Evolutionary conservation across 2,113 vertebrate species (phyloP).

Genomic region (Nannobrachium achirus): DNA sequence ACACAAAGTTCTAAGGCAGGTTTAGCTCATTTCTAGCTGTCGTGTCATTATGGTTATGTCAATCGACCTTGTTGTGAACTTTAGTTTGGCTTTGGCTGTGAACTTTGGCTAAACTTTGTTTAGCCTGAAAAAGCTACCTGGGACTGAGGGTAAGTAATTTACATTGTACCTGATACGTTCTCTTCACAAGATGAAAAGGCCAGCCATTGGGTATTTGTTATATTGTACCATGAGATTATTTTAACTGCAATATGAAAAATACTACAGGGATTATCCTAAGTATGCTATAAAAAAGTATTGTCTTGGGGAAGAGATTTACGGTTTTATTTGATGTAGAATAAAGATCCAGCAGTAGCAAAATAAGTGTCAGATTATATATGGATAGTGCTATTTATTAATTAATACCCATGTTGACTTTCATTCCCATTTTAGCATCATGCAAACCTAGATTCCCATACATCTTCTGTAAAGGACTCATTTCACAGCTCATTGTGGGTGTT

Average conservation of each 20-base stretch:
- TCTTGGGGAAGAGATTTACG: conserved; percentile 44
- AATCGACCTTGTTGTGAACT: conserved; percentile 15
- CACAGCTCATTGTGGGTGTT: neutral
- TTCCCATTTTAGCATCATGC: conserved; percentile 6
- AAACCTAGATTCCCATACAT: neutral
- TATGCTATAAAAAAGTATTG: conserved; percentile 35
- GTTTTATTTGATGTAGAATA: conserved; percentile 36
- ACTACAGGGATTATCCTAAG: conserved; percentile 43
- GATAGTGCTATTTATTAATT: neutral
- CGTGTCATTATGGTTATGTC: neutral
- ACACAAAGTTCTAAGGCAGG: conserved; percentile 16
- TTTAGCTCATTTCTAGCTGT: neutral
- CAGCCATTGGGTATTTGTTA: conserved; percentile 28
- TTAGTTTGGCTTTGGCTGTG: too few species aligned
- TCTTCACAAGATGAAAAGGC: conserved; percentile 12
- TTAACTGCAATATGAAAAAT: conserved; percentile 31
- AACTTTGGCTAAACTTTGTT: too few species aligned
- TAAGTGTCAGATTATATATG: neutral
- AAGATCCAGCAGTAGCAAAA: conserved; percentile 34
- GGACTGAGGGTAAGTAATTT: neutral
- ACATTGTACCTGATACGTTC: conserved; percentile 3
- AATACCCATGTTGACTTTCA: neutral
- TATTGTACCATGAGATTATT: conserved; percentile 50
- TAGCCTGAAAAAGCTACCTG: neutral
- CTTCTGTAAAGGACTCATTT: neutral